Percentiles rank a stretch among this genome's conserved stretches.
Evolutionary conservation across 2,113 vertebrate species (phyloP).

Genomic region (Tricholaema leucomelas): DNA sequence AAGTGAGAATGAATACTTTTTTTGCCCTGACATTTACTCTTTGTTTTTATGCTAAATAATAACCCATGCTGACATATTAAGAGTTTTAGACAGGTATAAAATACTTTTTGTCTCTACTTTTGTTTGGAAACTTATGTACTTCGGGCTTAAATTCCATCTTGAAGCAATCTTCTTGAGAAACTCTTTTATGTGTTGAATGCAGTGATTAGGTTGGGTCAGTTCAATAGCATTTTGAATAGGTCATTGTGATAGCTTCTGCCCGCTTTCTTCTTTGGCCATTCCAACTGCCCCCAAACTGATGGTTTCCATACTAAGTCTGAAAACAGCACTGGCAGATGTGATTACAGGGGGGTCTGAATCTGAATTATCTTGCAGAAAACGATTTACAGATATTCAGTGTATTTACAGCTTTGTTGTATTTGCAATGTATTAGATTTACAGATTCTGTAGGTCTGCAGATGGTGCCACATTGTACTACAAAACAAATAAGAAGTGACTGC

Average conservation of each 20-base stretch:
- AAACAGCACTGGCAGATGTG: background rate
- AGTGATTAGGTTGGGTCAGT: background rate
- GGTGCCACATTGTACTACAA: slow-evolving; percentile 71
- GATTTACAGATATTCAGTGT: background rate
- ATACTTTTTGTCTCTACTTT: background rate
- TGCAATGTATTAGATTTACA: slow-evolving; percentile 82
- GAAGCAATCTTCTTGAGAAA: background rate
- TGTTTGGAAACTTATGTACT: background rate
- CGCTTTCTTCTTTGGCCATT: background rate
- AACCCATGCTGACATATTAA: background rate
- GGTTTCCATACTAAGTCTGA: background rate
- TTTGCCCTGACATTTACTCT: background rate
- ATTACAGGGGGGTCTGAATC: background rate
- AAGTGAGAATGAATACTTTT: background rate
- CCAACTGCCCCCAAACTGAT: background rate
- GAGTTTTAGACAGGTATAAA: background rate
- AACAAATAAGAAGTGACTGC: slow-evolving; percentile 84
- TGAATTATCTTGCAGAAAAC: background rate
- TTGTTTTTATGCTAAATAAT: background rate
- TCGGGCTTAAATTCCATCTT: background rate
- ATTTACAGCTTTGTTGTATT: background rate
- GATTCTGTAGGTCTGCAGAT: slow-evolving; percentile 87
- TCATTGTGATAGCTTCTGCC: background rate
- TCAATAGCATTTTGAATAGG: background rate
- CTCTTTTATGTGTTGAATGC: background rate